phyloP scores from a whole-genome alignment of 2,888 invertebrate species.

The Dryococelus australis region DNA sequence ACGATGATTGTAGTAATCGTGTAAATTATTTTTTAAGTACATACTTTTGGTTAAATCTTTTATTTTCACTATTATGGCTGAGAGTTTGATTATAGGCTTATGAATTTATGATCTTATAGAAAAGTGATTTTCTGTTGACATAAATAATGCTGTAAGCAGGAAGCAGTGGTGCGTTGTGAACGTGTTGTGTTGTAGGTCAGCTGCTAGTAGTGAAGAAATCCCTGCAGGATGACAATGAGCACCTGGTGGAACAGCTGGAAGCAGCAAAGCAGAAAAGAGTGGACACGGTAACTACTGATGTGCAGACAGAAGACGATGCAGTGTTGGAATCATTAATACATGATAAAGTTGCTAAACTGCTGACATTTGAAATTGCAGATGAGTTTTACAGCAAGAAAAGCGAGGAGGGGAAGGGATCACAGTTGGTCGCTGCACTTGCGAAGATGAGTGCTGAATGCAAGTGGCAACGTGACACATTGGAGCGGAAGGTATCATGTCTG shows the following conservation, averaged over 20 bases:
- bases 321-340: slow-evolving; percentile 32
- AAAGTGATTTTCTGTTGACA: too few species aligned
- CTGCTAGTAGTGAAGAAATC: slow-evolving; percentile 37
- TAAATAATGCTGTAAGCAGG: too few species aligned
- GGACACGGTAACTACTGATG: neutral
- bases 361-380: slow-evolving; percentile 42
- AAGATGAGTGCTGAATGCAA: slow-evolving; percentile 54
- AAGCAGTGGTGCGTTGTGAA: neutral
- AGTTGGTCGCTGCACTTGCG: slow-evolving; percentile 36
- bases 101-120: too few species aligned
- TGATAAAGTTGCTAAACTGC: slow-evolving; percentile 37
- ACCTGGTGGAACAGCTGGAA: slow-evolving; percentile 32
- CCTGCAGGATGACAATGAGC: slow-evolving; percentile 35
- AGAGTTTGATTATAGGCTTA: too few species aligned
- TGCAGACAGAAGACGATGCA: neutral
- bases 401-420: neutral
- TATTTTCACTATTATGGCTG: too few species aligned
- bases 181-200: slow-evolving; percentile 33
- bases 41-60: too few species aligned
- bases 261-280: slow-evolving; percentile 13
- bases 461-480: slow-evolving; percentile 57
- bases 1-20: too few species aligned
- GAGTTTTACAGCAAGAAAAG: slow-evolving; percentile 30
- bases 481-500: slow-evolving; percentile 52
- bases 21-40: too few species aligned